These are phyloP conservation scores for Bufo bufo DNA, from an alignment of 2,113 vertebrate genomes.

Conservation along the genomic window DNA sequence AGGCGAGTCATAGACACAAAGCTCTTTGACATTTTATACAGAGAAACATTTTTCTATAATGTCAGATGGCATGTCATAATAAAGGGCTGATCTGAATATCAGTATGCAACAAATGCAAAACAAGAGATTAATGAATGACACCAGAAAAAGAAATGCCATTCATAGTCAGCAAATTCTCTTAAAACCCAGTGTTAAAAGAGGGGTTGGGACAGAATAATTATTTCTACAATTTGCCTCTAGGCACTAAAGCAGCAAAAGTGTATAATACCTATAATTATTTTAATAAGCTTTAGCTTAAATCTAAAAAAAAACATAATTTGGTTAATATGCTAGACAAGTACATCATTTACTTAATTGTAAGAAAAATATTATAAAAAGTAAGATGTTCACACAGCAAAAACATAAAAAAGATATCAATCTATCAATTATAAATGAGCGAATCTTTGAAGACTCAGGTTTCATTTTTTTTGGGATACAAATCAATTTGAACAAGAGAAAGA, in stretches of 20 bases:
- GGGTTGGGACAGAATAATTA: constrained; percentile 28
- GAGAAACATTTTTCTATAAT: constrained; percentile 21
- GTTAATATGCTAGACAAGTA: constrained; percentile 47
- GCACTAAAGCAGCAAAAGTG: constrained; percentile 20
- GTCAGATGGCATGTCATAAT: constrained; percentile 21
- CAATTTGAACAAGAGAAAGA: no score
- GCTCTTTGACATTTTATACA: constrained; percentile 24
- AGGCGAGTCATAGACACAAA: background rate
- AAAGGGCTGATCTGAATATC: constrained; percentile 33
- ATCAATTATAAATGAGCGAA: no score
- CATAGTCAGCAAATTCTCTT: constrained; percentile 24
- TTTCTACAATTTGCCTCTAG: constrained; percentile 34
- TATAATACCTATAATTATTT: constrained; percentile 52
- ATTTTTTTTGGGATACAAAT: no score
- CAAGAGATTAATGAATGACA: constrained; percentile 42
- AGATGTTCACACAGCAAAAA: constrained; percentile 1
- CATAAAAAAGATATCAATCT: background rate
- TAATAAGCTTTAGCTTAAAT: constrained; percentile 45
- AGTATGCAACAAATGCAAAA: constrained; percentile 47
- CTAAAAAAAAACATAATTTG: constrained; percentile 34
- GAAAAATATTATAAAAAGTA: constrained; percentile 15
- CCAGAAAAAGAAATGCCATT: constrained; percentile 33
- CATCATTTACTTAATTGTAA: constrained; percentile 40
- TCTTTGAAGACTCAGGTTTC: no score
- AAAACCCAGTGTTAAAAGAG: constrained; percentile 35